These are phyloP conservation scores for Caenorhabditis inopinata DNA, from an alignment of 1,140 invertebrate genomes.

Conservation along the genomic window DNA sequence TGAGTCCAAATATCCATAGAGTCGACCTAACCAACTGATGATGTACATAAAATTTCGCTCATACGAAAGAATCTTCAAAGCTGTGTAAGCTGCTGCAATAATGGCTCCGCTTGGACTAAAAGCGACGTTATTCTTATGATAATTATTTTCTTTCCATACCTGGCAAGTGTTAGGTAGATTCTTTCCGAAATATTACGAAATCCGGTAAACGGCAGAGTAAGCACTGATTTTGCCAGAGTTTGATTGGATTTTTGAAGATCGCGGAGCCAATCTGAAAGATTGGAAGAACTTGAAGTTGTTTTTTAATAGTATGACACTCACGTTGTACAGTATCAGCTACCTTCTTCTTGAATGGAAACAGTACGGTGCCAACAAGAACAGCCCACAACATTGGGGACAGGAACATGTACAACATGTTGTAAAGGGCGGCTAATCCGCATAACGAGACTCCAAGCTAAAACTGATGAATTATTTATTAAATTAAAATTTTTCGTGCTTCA, in stretches of 20 bases:
- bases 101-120: slow-evolving; percentile 57
- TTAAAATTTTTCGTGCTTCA: neutral
- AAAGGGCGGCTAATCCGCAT: slow-evolving; percentile 77
- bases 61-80: slow-evolving; percentile 58
- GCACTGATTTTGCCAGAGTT: slow-evolving; percentile 73
- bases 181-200: slow-evolving; percentile 75
- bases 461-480: neutral
- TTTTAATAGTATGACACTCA: neutral
- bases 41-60: slow-evolving; percentile 58
- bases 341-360: slow-evolving; percentile 82
- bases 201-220: slow-evolving; percentile 76
- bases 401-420: slow-evolving; percentile 83
- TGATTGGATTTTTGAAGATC: slow-evolving; percentile 68
- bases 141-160: slow-evolving; percentile 38
- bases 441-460: slow-evolving; percentile 67
- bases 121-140: neutral
- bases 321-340: slow-evolving; percentile 42
- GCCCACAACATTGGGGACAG: slow-evolving; percentile 90
- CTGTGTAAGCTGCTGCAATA: slow-evolving; percentile 50
- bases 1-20: slow-evolving; percentile 54
- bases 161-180: slow-evolving; percentile 70
- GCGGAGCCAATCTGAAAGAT: slow-evolving; percentile 73
- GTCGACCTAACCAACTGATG: slow-evolving; percentile 49
- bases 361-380: slow-evolving; percentile 81
- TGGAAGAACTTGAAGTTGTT: neutral